Base-by-base conservation (phyloP, 37 sponge, comb jelly and placozoan genomes). In the Mnemiopsis leidyi region DNA sequence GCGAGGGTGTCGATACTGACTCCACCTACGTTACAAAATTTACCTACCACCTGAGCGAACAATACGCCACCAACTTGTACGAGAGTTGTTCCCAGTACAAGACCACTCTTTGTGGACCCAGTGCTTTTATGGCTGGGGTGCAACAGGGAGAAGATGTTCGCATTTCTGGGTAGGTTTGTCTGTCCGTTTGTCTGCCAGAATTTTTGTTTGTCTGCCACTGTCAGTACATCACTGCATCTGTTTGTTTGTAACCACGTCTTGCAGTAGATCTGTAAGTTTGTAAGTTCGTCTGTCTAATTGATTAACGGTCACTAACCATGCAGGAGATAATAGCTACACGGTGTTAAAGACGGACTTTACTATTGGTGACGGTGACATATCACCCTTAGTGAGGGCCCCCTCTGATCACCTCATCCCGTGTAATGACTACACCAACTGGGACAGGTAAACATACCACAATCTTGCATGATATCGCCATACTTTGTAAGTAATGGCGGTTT, bases 351-450 rank as follows among this genome's bases (percentile, higher is more conserved):
- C 75, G 5, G 75, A 71, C 30, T 71, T 23, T 25, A 5, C 5
- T 28, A 29, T 29, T 18, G 75, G 30, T 3, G 30, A 71, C 3
- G 75, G 20, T 28, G 30, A n/a, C 75, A 5, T 28, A 5, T 7
- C n/a, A 5, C 75, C 75, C 75, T 71, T 29, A 7, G 30, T 29
- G 3, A n/a, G 30, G 5, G 30, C 75, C 7, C 30, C 75, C 20
- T 71, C 75, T 71, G 75, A 71, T 28, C 75, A 71, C 20, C 75
- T 71, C 30, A 71, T n/a, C 2, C 25, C 75, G 2, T 71, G 75
- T 18, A 28, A 71, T 25, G 25, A 71, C n/a, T 23, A 71, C 75
- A 28, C 30, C 30, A 28, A 71, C 25, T 71, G 75, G 75, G 75
- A 71, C 75, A 71, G 75, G 75, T n/a, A n/a, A n/a, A n/a, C n/a